Conservation (phyloP, 2,113 vertebrate species). For the Puntigrus tetrazona region DNA sequence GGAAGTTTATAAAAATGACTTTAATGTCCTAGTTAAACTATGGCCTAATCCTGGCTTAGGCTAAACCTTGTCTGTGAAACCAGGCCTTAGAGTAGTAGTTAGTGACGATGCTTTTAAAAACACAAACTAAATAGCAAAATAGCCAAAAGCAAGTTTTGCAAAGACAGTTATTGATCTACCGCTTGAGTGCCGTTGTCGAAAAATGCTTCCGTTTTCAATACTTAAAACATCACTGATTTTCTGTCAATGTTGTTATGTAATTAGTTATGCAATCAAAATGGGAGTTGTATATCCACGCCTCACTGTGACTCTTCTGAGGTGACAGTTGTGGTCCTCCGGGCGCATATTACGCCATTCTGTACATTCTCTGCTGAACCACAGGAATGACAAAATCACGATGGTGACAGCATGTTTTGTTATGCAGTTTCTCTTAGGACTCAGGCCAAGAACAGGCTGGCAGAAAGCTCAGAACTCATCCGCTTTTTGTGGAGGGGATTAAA, state of each 20-base stretch:
- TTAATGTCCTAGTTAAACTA: no score
- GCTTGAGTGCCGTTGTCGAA: slow-evolving; percentile 55
- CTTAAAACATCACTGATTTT: background rate
- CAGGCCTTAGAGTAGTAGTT: no score
- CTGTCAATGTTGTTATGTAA: background rate
- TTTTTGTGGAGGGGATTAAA: slow-evolving; percentile 12
- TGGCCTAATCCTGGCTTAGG: no score
- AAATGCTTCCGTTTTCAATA: slow-evolving; percentile 25
- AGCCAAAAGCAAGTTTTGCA: slow-evolving; percentile 65
- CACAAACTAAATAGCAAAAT: slow-evolving; percentile 67
- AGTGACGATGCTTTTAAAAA: background rate
- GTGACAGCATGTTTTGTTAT: background rate
- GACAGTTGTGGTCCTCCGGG: background rate
- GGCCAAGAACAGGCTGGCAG: slow-evolving; percentile 25
- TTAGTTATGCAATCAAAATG: background rate
- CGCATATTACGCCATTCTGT: slow-evolving; percentile 44
- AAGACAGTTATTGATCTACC: slow-evolving; percentile 68
- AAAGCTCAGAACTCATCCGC: background rate
- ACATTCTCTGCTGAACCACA: slow-evolving; percentile 48
- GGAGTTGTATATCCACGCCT: slow-evolving; percentile 12
- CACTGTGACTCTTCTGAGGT: slow-evolving; percentile 28
- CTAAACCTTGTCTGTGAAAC: no score
- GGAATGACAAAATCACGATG: slow-evolving; percentile 43
- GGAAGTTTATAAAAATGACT: no score
- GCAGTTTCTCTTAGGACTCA: background rate